Conservation (phyloP, 1,140 invertebrate species). For the Caenorhabditis inopinata region DNA sequence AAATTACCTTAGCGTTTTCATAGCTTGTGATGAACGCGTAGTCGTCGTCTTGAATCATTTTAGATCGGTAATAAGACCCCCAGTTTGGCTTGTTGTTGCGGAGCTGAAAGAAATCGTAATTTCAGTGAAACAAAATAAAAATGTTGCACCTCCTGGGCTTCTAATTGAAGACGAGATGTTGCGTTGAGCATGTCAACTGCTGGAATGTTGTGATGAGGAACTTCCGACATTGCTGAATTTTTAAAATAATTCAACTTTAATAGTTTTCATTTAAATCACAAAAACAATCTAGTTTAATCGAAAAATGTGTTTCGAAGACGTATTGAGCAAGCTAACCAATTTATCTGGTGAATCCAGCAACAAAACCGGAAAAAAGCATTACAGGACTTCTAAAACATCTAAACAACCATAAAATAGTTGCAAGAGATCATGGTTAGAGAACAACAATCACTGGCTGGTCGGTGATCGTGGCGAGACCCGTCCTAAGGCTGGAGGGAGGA, state of each 20-base stretch:
- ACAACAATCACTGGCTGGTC: conserved; percentile 25
- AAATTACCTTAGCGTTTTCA: conserved; percentile 49
- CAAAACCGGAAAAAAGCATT: background rate
- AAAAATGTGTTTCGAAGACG: too few relatives aligned
- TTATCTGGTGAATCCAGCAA: background rate
- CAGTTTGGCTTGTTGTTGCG: conserved; percentile 63
- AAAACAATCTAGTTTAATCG: too few relatives aligned
- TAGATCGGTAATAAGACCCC: conserved; percentile 62
- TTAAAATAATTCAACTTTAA: background rate
- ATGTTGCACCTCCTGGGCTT: conserved; percentile 56
- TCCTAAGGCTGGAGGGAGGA: background rate
- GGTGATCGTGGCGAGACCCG: background rate
- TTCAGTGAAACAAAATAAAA: background rate
- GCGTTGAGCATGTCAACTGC: conserved; percentile 66
- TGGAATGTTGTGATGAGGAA: conserved; percentile 54
- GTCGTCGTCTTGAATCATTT: conserved; percentile 62
- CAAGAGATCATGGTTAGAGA: background rate
- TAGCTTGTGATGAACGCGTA: conserved; percentile 62
- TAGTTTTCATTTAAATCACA: background rate
- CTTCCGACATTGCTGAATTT: conserved; percentile 32
- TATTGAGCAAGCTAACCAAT: too few relatives aligned
- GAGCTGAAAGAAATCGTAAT: conserved; percentile 43
- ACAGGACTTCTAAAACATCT: background rate
- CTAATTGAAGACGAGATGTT: conserved; percentile 63
- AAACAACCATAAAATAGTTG: background rate